Base-by-base conservation (phyloP, 2,797 vertebrate genomes). In the Artibeus jamaicensis region DNA sequence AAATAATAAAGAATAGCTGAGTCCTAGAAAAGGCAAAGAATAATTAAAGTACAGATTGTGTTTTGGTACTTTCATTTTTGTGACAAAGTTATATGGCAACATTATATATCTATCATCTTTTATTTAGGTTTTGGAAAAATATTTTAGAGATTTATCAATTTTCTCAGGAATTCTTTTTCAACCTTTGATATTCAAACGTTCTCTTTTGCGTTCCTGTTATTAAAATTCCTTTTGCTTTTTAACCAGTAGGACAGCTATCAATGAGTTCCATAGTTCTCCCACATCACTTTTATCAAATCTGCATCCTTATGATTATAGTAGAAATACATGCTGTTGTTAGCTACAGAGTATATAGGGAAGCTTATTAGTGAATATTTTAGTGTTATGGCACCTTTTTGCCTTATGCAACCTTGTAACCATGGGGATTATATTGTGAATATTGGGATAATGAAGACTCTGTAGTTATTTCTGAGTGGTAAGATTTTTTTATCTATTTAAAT, bases 231-330 rank as follows among this genome's bases (percentile, higher is more conserved):
- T 88, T 85, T 86, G 42, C n/a, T 94, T 65, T 48, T 78, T 96
- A 83, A 57, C 24, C 77, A 67, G 50, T 39, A 81, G 48, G 46
- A 68, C 48, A 81, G 14, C 77, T 89, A 0, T 86, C 48, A 84
- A 76, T 73, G 70, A 46, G 39, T 90, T 94, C 53, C 9, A 18
- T 34, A 78, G 26, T 86, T 96, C 29, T 74, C 71, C n/a, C 82
- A 24, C 5, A 67, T 89, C 32, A 83, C 81, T 94, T 96, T 90
- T 62, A 73, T 89, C 77, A 88, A 85, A 70, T 85, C n/a, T 95
- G 22, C n/a, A 32, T 81, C 16, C 53, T 93, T 91, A 18, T 59
- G 82, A 86, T 77, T 34, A 14, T 78, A 83, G 44, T 88, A 24
- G 39, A 74, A 55, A 82, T 84, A 73, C 59, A 48, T 83, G n/a